phyloP scores from a whole-genome alignment of 2,888 invertebrate species.

The Pyrgus malvae region DNA sequence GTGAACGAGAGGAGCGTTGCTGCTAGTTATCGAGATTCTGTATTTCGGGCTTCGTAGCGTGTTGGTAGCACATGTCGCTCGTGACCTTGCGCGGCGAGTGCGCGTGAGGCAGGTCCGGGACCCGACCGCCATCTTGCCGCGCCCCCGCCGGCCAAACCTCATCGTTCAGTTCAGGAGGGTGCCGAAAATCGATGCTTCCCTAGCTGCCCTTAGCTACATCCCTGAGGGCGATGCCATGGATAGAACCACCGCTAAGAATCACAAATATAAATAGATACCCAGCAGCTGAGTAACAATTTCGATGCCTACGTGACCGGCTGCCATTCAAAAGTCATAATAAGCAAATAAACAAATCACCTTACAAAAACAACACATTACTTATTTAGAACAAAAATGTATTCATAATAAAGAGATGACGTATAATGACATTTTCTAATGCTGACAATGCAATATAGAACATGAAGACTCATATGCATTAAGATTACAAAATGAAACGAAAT shows the following conservation, averaged over 20 bases:
- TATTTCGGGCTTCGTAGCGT: conserved; percentile 68
- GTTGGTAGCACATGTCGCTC: conserved; percentile 61
- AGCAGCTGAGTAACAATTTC: background rate
- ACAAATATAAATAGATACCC: conserved; percentile 21
- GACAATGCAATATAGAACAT: too few species aligned
- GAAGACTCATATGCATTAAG: too few species aligned
- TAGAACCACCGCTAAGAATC: conserved; percentile 43
- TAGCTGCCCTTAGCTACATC: conserved; percentile 55
- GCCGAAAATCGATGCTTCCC: conserved; percentile 79
- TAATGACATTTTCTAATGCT: too few species aligned
- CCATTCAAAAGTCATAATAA: background rate
- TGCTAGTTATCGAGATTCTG: conserved; percentile 61
- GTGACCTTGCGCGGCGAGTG: conserved; percentile 67
- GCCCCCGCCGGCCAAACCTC: conserved; percentile 40
- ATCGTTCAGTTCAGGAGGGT: conserved; percentile 53
- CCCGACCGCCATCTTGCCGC: conserved; percentile 72
- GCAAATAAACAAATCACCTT: background rate
- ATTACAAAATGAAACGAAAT: too few species aligned
- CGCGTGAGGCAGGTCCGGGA: conserved; percentile 77
- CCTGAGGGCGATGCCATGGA: conserved; percentile 63
- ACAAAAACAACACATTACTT: too few species aligned
- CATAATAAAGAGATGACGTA: too few species aligned
- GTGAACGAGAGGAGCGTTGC: conserved; percentile 49
- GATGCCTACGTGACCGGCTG: background rate
- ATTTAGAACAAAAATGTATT: too few species aligned